A percentile compares a stretch with the other conserved stretches of the same genome.
These are phyloP conservation scores for Cheilosia grossa DNA, from an alignment of 2,888 invertebrate species.

Conservation along the genomic window DNA sequence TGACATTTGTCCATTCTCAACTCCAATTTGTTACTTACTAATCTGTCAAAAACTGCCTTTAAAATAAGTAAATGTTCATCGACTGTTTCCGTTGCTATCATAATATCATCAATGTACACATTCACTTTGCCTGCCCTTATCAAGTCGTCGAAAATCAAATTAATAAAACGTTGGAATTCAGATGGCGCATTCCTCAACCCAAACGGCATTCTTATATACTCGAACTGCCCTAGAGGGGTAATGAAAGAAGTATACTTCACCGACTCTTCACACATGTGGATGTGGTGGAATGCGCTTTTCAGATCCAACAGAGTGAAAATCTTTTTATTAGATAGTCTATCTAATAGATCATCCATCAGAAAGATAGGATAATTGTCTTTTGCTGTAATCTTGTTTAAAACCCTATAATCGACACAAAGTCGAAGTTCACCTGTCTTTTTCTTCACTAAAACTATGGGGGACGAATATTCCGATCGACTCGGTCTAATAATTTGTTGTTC, in stretches of 20 bases:
- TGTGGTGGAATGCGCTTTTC: conserved; percentile 17
- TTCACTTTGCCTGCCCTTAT: not conserved
- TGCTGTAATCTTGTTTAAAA: conserved; percentile 54
- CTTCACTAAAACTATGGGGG: conserved; percentile 5
- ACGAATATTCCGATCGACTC: conserved; percentile 9
- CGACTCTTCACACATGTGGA: not conserved
- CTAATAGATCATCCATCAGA: not conserved
- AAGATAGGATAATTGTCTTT: conserved; percentile 1
- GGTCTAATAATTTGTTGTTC: conserved; percentile 1
- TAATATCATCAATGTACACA: not conserved
- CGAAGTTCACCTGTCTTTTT: conserved; percentile 7
- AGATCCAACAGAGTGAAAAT: conserved; percentile 45
- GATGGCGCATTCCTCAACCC: too few species aligned
- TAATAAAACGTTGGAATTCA: too few species aligned
- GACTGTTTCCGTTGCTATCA: not conserved
- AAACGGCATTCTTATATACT: too few species aligned
- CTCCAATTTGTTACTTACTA: not conserved
- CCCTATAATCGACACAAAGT: conserved; percentile 38
- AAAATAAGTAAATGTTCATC: not conserved
- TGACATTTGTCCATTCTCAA: not conserved
- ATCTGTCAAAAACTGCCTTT: not conserved
- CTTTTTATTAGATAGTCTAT: conserved; percentile 40
- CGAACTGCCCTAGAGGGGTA: not conserved
- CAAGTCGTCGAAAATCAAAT: not conserved
- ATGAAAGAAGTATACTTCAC: too few species aligned